Percentiles rank a stretch among this genome's conserved stretches.
Conservation (phyloP, 1,140 invertebrate genomes). For the Samia ricini region DNA sequence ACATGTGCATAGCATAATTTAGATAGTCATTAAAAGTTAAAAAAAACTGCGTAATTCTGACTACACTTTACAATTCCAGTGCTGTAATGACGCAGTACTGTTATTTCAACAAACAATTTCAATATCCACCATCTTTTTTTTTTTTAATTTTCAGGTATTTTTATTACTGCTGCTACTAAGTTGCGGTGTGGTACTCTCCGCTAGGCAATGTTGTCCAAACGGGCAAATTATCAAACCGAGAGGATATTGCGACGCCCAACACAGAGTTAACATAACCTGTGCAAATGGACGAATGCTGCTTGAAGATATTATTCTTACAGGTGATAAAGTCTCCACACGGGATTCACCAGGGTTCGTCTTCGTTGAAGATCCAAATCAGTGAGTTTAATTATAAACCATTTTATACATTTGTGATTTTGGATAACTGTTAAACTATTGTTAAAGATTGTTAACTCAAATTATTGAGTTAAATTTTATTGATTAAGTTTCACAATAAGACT, state of each 20-base stretch:
- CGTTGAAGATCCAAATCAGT: conserved; percentile 55
- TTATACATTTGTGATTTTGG: background rate
- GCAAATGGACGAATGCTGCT: conserved; percentile 49
- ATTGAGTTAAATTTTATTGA: no score
- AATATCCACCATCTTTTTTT: no score
- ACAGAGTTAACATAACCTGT: conserved; percentile 41
- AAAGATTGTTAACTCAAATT: no score
- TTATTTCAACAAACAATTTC: no score
- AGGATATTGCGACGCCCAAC: conserved; percentile 36
- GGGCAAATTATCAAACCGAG: conserved; percentile 28
- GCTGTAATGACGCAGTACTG: no score
- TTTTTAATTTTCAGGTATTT: conserved; percentile 7
- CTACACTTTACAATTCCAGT: no score
- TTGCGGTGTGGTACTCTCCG: conserved; percentile 27
- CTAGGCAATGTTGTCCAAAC: conserved; percentile 43
- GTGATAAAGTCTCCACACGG: conserved; percentile 50
- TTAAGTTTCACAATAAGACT: no score
- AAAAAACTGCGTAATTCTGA: background rate
- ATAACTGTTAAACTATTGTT: background rate
- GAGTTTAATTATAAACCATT: conserved; percentile 23
- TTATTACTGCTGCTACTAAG: conserved; percentile 7
- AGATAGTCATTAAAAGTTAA: no score
- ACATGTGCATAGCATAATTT: no score
- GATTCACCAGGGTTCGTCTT: conserved; percentile 55
- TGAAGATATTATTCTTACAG: conserved; percentile 45